Base-by-base conservation (phyloP, 2,888 invertebrate genomes). In the Fabriciana adippe region DNA sequence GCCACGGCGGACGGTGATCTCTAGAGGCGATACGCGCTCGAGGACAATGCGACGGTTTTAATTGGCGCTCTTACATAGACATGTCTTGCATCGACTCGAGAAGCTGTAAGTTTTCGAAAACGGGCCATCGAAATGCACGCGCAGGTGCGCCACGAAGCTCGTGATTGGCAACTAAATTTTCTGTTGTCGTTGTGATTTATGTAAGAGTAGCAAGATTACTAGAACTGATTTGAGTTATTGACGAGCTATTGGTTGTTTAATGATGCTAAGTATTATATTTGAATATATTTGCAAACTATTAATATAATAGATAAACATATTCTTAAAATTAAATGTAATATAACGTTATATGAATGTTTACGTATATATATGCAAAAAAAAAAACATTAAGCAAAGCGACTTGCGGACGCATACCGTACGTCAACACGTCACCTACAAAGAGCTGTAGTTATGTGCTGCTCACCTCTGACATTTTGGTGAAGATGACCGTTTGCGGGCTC, bases 401-500 rank as follows among this genome's bases (percentile, higher is more conserved):
- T 47, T 68, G 66, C 61, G 57, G 66, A 75, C 78, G 83, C 86
- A 87, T 87, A 85, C 86, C 85, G 82, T 85, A 75, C 78, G 73
- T 72, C 75, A 75, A 65, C 71, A 57, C 73, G 74, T 74, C 71
- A 73, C 53, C 72, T 71, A 72, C 62, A 70, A 72, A 73, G 73
- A 74, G 70, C 74, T 71, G 70, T 73, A 69, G 68, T 68, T 74
- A 72, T 71, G 74, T 76, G 63, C 69, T 73, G 70, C 66, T 79
- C 82, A 90, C 88, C 89, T 85, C 78, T 88, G 89, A 80, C 88
- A 90, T 90, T 90, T 88, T 71, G 71, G 73, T 76, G 81, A 81
- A 85, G 88, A 90, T 86, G 88, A 84, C 88, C 86, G 83, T 81
- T 85, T 82, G 82, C 82, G 79, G 78, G 77, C 76, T 79, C 86